Base-by-base conservation (phyloP, 2,797 vertebrate genomes). In the Yasuhikotakia modesta region DNA sequence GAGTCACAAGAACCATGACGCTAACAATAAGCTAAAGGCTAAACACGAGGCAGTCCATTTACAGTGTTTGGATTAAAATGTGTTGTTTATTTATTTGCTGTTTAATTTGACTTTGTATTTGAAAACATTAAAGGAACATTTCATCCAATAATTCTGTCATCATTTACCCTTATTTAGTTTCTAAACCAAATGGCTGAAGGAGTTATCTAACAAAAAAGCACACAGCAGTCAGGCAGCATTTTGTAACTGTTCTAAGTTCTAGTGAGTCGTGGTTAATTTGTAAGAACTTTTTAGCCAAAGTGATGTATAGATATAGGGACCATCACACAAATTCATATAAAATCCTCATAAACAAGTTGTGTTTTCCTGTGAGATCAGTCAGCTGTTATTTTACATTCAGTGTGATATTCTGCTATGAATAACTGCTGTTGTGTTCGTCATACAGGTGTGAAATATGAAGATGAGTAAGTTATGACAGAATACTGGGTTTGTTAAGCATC, bases 11-110 rank as follows among this genome's bases (percentile, higher is more conserved):
- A 63, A 63, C 30, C 30, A 63, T 63, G 60, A 63, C 60, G 32
- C 27, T 63, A 63, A 4, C 60, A 63, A 39, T 35, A 5, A 17
- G 30, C 16, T 63, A 35, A 30, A 35, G 58, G 58, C 27, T 61
- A 30, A 63, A 35, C 60, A 63, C 35, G 17, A 35, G 60, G 60
- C 30, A 35, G 60, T 35, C 17, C 10, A 39, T 63, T 32, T 35
- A 35, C 60, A 39, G 30, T 63, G 30, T 35, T 39, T 30, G 5
- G 24, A 60, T 60, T 60, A 30, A 60, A 60, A 60, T 24, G 30
- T 63, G 60, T 63, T 63, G 30, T 39, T 39, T 63, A 16, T 63
- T 63, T 63, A 19, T 30, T 35, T 63, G 60, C 60, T 63, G 60
- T 8, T n/a, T 61, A 16, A 32, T 61, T 61, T 16, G 58, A 60